Base-by-base conservation (phyloP, 2,888 invertebrate species). In the Leptopilina myrica region DNA sequence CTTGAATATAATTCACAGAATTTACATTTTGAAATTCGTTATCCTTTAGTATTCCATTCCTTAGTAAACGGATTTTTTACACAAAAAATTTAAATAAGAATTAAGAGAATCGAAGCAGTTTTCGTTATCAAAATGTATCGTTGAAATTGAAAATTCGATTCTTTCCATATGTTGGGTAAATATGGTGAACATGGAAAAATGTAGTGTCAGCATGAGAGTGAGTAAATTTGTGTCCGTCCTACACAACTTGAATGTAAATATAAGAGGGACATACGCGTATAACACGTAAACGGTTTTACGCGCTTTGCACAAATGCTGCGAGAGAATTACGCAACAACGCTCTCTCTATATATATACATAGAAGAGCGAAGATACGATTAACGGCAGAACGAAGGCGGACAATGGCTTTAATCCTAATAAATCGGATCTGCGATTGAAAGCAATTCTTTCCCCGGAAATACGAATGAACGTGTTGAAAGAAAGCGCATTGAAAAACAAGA, bases 291-390 rank as follows among this genome's bases (percentile, higher is more conserved):
- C 56, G 79, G 76, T 82, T 78, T 79, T 82, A 79, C 73, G 77
- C 76, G 76, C 75, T 81, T 67, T 83, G 64, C 80, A 76, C 64
- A 80, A 81, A 82, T 80, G 81, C 66, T 12, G 49, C 78, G 73
- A 69, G 77, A 56, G 75, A 80, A 80, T 80, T 85, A 83, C 84
- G 78, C 80, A 80, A 78, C 53, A 79, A 81, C 83, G 81, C 81
- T 73, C 33, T 33, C 33, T 33, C 33, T 33, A 33, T 33, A 5
- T 33, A 33, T 33, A 33, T 33, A 33, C 5, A 73, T 56, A 26
- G 49, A 15, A 56, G 5, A 56, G 15, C 73, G n/a, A 56, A 73
- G 73, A 56, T 73, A 56, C 56, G 73, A 73, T 73, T 73, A 73
- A 73, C 56, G 56, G 73, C 20, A 69, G 69, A 69, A 26, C 53